A percentile compares a stretch with the other conserved stretches of the same genome.
Conservation (phyloP, 2,888 invertebrate species). For the Tribolium freemani region DNA sequence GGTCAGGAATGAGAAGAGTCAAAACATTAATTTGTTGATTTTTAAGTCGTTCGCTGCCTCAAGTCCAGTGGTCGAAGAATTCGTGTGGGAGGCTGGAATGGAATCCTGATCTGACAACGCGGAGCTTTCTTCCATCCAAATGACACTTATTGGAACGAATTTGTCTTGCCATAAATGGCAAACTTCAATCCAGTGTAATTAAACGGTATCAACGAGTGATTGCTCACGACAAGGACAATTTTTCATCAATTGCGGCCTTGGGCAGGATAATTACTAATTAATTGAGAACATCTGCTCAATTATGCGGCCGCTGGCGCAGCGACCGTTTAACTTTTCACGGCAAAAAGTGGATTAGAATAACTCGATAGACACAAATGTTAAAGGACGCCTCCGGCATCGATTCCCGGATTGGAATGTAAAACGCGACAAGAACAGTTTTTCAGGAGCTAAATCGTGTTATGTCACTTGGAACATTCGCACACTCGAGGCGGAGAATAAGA, state of each 20-base stretch:
- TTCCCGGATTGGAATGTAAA: not conserved
- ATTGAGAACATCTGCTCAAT: slow-evolving; percentile 15
- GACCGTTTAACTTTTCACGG: slow-evolving; percentile 4
- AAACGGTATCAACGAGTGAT: slow-evolving; percentile 1
- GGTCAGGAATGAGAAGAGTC: slow-evolving; percentile 27
- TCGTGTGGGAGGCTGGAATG: slow-evolving; percentile 25
- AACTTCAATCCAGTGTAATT: slow-evolving; percentile 24
- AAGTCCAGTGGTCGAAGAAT: slow-evolving; percentile 31
- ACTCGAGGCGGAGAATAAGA: not conserved
- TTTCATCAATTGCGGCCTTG: slow-evolving; percentile 26
- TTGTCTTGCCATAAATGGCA: slow-evolving; percentile 29
- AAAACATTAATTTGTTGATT: slow-evolving; percentile 34
- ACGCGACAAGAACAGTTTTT: not conserved
- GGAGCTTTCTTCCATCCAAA: slow-evolving; percentile 4
- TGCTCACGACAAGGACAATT: slow-evolving; percentile 7
- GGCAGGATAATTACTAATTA: slow-evolving; percentile 2
- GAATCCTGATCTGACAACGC: slow-evolving; percentile 26
- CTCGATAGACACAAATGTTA: slow-evolving; percentile 1
- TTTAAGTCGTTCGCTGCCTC: slow-evolving; percentile 22
- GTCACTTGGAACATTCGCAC: not conserved
- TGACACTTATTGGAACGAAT: slow-evolving; percentile 15
- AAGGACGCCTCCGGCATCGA: not conserved
- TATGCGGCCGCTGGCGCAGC: not conserved
- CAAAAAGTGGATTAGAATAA: slow-evolving; percentile 14
- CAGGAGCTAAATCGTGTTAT: not conserved